Evolutionary conservation across 2,888 invertebrate genomes (phyloP), one percentile per base, ranked within the genome.

Genomic region (Trachelus iudaicus): DNA sequence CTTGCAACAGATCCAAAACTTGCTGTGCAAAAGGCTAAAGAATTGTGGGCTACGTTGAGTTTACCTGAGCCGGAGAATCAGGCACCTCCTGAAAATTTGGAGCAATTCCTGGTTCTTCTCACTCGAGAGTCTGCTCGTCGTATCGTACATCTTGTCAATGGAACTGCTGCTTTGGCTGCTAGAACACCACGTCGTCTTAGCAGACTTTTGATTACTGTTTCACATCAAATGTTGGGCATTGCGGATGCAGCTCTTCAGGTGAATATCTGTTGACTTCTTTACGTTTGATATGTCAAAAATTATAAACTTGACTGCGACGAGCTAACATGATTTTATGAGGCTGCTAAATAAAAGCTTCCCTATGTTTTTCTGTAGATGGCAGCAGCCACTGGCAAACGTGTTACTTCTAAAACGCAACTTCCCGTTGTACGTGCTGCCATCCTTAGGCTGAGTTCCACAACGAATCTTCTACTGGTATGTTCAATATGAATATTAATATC

Each of bases 1-100:
- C 92, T 97, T 85, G 95, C 95, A 3, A 96, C 95, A 31, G 96
- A 97, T 92, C 97, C 97, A 0, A 95, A 94, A 81, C 81, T 95
- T 78, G 96, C 96, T 1, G 93, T 95, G 90, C 93, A 95, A 89
- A 96, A 96, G 89, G 95, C 95, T 2, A 95, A 94, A 84, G 95
- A 95, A 83, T 90, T 97, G 73, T 97, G 96, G 95, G 90, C 90
- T 1, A 93, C 94, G 69, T 92, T 97, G 76, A 96, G 96, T 87
- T 92, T 94, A 83, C 94, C 96, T 34, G 97, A 97, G 88, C 97
- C 97, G 0, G 97, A 96, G 92, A 97, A 97, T 92, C 97, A 97
- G 91, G 95, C 96, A 4, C 94, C 96, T 68, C 97, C 97, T 0
- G 93, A 94, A 81, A 96, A 95, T 1, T 89, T 97, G 56, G 97